Percentiles rank a stretch among this genome's conserved stretches.
Evolutionary conservation across 2,888 invertebrate genomes (phyloP).

Genomic region (Pachycephus smyrnensis): DNA sequence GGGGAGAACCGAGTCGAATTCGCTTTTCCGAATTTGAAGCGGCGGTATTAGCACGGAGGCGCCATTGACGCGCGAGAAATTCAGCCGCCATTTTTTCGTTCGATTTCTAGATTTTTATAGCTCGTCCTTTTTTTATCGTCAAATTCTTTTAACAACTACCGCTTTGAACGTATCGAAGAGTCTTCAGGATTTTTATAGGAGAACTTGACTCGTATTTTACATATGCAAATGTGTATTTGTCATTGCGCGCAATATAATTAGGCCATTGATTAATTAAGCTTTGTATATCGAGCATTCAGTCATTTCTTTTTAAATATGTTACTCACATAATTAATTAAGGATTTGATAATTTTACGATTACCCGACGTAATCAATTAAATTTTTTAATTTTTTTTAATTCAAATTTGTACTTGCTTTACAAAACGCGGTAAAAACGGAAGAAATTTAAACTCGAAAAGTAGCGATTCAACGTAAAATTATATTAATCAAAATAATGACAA

Average conservation of each 20-base stretch:
- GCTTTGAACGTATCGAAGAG: not conserved
- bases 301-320: not conserved
- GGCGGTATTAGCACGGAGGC: not conserved
- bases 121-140: not conserved
- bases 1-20: not conserved
- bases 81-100: not conserved
- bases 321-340: not conserved
- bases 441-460: not conserved
- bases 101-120: not conserved
- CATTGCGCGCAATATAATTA: not conserved
- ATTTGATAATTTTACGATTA: not conserved
- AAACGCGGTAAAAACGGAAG: too few species aligned
- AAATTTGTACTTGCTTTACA: not conserved
- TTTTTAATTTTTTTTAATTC: not conserved
- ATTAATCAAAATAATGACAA: not conserved
- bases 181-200: not conserved
- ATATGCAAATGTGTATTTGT: not conserved
- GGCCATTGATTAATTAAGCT: not conserved
- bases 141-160: not conserved
- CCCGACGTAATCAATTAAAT: not conserved
- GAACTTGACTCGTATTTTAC: not conserved
- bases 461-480: not conserved
- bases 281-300: not conserved
- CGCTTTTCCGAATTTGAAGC: conserved; percentile 1
- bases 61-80: not conserved